Base-by-base conservation (phyloP, 1,140 invertebrate genomes). In the Drosophila jambulina region DNA sequence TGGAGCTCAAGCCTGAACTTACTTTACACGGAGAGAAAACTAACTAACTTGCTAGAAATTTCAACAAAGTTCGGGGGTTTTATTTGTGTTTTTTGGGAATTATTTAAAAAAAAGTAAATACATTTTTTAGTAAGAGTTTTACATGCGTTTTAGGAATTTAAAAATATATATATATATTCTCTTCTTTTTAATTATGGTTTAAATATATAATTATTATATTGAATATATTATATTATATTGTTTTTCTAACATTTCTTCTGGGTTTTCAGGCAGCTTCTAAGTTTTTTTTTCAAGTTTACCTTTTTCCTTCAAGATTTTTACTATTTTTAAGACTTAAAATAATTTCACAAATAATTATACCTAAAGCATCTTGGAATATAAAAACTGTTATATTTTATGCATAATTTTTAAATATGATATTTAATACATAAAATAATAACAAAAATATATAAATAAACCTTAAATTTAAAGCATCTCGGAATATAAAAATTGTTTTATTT, bases 1-100 rank as follows among this genome's bases (percentile, higher is more conserved):
- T 21, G 29, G 15, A 25, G 34, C 34, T 59, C 38, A 32, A 27
- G 32, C 61, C 56, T 34, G 56, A 21, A 49, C 46, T 48, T 15
- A 43, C 57, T 38, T 54, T 54, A 23, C 51, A 54, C 32, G 4
- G 3, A 17, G 32, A 48, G 12, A 9, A 23, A 54, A n/a, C n/a
- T 7, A 32, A 12, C 32, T 32, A 12, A 0, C 10, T 4, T 10
- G 3, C 10, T 13, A 45, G 1, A 23, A 7, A 13, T 1, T 2
- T 2, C 2, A 15, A 5, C 0, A 1, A 46, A 17, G 6, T 3
- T 15, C 1, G 0, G 1, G 21, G 21, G 3, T 25, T 15, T 2
- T 15, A 25, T 3, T 1, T 4, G 19, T 45, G 21, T 8, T 15
- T 25, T 25, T 13, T 13, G 2, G 19, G 2, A 21, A 10, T 9